Conservation (phyloP, 2,113 vertebrate species). For the Saccopteryx bilineata region DNA sequence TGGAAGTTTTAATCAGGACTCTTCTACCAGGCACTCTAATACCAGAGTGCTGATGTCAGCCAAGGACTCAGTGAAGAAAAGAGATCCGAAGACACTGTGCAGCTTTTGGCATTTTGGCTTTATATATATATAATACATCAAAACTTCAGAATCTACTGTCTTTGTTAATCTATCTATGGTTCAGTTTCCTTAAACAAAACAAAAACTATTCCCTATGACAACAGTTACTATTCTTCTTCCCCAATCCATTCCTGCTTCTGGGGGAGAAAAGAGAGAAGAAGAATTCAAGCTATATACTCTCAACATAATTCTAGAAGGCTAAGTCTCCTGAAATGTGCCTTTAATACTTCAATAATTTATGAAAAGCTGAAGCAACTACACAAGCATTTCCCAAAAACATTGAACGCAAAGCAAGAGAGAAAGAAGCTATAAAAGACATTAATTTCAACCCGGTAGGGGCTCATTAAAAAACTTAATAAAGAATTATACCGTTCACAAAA, state of each 20-base stretch:
- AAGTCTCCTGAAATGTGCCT: background rate
- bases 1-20: background rate
- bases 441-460: constrained; percentile 47
- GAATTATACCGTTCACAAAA: constrained; percentile 58
- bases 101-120: constrained; percentile 40
- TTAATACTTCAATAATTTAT: constrained; percentile 63
- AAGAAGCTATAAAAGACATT: constrained; percentile 38
- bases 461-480: background rate
- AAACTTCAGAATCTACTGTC: constrained; percentile 15
- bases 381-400: constrained; percentile 51
- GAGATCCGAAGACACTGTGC: background rate
- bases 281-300: constrained; percentile 37
- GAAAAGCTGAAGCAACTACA: constrained; percentile 42
- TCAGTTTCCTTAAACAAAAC: constrained; percentile 35
- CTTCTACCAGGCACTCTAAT: background rate
- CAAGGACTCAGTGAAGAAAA: background rate
- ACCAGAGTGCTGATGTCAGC: background rate
- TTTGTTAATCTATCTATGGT: background rate
- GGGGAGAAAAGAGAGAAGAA: constrained; percentile 6
- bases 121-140: background rate
- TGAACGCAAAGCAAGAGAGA: constrained; percentile 55
- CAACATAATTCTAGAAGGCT: background rate
- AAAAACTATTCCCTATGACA: background rate
- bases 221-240: background rate
- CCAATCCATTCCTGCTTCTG: background rate